A percentile compares a stretch with the other conserved stretches of the same genome.
Conservation (phyloP, 2,113 vertebrate genomes). For the Hemiprocne comata region DNA sequence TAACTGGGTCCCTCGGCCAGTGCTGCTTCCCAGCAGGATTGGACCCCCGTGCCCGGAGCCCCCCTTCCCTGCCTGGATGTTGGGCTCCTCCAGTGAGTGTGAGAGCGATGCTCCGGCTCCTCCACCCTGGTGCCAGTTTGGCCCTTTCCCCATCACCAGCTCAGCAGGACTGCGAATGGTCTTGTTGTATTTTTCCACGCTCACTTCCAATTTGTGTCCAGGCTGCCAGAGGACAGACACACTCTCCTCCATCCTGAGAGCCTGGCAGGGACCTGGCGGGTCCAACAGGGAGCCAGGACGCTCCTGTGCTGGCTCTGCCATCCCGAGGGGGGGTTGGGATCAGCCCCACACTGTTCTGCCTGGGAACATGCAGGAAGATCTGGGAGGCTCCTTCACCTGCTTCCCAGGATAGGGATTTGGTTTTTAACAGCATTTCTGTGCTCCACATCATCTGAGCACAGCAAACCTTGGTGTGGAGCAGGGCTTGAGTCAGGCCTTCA, state of each 20-base stretch:
- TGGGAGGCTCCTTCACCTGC: background rate
- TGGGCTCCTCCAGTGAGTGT: accelerated
- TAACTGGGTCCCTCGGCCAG: background rate
- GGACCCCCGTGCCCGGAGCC: background rate
- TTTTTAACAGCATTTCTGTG: background rate
- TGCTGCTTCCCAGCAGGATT: background rate
- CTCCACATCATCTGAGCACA: accelerated
- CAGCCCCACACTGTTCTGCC: background rate
- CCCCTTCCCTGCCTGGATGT: background rate
- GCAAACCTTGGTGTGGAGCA: background rate
- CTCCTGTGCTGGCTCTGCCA: accelerated
- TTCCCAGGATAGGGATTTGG: background rate
- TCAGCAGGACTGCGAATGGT: accelerated
- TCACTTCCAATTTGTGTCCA: background rate
- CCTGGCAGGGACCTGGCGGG: background rate
- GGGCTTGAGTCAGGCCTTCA: background rate
- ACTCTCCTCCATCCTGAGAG: background rate
- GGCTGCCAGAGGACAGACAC: background rate
- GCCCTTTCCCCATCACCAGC: background rate
- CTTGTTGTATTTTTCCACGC: background rate
- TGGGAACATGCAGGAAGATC: accelerated
- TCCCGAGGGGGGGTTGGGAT: background rate
- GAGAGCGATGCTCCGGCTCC: background rate
- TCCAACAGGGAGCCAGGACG: background rate
- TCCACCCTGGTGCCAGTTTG: background rate